Conservation (phyloP, 1,140 invertebrate genomes). For the Heliconius hermathena region DNA sequence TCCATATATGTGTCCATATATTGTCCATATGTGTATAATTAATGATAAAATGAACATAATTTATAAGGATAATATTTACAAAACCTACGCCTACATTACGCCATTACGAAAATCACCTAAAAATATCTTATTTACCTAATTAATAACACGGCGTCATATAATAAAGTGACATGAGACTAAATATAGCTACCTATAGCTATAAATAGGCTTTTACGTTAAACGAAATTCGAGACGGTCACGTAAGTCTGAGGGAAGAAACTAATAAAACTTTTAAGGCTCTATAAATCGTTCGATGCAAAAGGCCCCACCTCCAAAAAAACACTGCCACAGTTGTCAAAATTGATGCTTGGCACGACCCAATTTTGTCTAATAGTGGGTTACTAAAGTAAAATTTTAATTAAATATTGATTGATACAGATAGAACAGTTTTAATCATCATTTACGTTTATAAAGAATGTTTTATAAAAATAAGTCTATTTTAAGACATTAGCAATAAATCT, state of each 20-base stretch:
- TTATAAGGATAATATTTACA: background rate
- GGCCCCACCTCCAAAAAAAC: slow-evolving; percentile 16
- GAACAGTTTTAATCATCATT: too few relatives aligned
- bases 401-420: background rate
- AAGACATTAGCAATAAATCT: too few relatives aligned
- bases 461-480: too few relatives aligned
- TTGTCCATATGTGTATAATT: background rate
- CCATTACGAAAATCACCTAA: background rate
- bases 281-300: slow-evolving; percentile 16
- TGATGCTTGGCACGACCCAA: slow-evolving; percentile 21
- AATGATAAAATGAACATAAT: background rate
- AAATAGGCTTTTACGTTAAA: slow-evolving; percentile 5
- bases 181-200: background rate
- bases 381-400: background rate
- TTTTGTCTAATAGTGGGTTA: slow-evolving; percentile 9
- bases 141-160: background rate
- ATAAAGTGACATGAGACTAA: background rate
- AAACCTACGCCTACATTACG: background rate
- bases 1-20: too few relatives aligned
- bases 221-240: slow-evolving; percentile 26
- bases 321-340: slow-evolving; percentile 9
- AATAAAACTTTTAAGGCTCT: slow-evolving; percentile 32
- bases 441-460: too few relatives aligned
- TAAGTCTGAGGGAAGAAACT: slow-evolving; percentile 17
- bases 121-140: slow-evolving; percentile 5